A percentile compares a stretch with the other conserved stretches of the same genome.
phyloP scores from a whole-genome alignment of 2,888 invertebrate species.

The Patella ulyssiponensis region DNA sequence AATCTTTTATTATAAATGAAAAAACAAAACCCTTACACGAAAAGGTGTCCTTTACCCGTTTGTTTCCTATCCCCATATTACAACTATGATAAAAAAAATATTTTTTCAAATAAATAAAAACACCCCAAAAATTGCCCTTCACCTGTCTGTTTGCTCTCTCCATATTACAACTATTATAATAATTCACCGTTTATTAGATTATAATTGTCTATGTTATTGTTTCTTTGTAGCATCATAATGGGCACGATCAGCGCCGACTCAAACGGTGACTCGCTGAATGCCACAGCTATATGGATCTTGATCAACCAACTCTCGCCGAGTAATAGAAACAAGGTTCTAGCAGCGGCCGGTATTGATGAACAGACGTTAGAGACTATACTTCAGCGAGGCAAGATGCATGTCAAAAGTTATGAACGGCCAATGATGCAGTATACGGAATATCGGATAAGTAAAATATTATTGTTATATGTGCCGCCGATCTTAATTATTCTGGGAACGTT shows the following conservation, averaged over 20 bases:
- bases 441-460: slow-evolving; percentile 50
- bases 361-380: slow-evolving; percentile 24
- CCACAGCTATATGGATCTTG: slow-evolving; percentile 21
- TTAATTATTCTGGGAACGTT: slow-evolving; percentile 66
- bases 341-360: slow-evolving; percentile 19
- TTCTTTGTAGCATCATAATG: not conserved
- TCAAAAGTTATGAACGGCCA: slow-evolving; percentile 29
- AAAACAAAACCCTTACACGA: no score
- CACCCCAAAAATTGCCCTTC: no score
- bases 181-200: no score
- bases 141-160: no score
- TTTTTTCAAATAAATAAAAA: no score
- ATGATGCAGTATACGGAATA: slow-evolving; percentile 45
- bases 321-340: slow-evolving; percentile 21
- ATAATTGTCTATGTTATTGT: no score
- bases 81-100: no score
- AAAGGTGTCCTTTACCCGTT: no score
- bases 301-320: slow-evolving; percentile 23
- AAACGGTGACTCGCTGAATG: slow-evolving; percentile 12
- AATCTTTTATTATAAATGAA: no score
- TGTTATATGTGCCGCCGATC: slow-evolving; percentile 64
- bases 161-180: no score
- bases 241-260: not conserved
- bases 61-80: no score
- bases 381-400: slow-evolving; percentile 26